phyloP scores from a whole-genome alignment of 2,888 invertebrate genomes.

The Fissipunctia ypsillon region DNA sequence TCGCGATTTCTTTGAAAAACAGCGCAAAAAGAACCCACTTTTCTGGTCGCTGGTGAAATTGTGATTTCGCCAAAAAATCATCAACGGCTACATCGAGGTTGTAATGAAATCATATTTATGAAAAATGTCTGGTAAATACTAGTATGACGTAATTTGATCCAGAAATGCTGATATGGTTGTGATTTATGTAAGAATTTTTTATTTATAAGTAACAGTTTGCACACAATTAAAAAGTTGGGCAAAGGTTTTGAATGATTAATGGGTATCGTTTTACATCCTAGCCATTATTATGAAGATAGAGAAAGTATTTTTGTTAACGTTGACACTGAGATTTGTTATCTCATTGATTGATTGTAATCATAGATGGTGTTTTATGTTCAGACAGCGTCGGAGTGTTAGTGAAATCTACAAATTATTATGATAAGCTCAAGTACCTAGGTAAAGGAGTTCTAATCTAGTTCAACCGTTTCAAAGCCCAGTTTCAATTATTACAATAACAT shows the following conservation, averaged over 20 bases:
- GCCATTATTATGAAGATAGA: slow-evolving; percentile 1
- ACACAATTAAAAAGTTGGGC: slow-evolving; percentile 6
- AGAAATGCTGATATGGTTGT: slow-evolving; percentile 30
- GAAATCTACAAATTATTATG: not conserved
- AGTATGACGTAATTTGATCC: slow-evolving; percentile 41
- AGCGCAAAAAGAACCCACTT: slow-evolving; percentile 44
- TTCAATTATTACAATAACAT: not conserved
- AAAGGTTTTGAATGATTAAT: slow-evolving; percentile 17
- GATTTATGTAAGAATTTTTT: slow-evolving; percentile 40
- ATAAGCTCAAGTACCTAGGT: not conserved
- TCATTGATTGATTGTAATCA: slow-evolving; percentile 6
- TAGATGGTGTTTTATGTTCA: not conserved
- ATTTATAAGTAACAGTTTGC: slow-evolving; percentile 30
- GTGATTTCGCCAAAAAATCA: slow-evolving; percentile 47
- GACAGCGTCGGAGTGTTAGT: not conserved
- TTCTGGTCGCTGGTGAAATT: slow-evolving; percentile 59
- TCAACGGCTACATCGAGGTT: slow-evolving; percentile 22
- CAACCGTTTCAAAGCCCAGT: slow-evolving; percentile 1
- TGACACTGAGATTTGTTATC: slow-evolving; percentile 1
- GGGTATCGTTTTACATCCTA: not conserved
- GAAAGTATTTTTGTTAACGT: slow-evolving; percentile 29
- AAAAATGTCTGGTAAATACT: slow-evolving; percentile 39
- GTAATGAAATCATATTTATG: slow-evolving; percentile 43
- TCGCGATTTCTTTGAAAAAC: slow-evolving; percentile 35
- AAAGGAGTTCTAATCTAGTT: slow-evolving; percentile 8